phyloP scores from a whole-genome alignment of 37 sponge, comb jelly and placozoan genomes.

The Chondrilla cf. caribensis region DNA sequence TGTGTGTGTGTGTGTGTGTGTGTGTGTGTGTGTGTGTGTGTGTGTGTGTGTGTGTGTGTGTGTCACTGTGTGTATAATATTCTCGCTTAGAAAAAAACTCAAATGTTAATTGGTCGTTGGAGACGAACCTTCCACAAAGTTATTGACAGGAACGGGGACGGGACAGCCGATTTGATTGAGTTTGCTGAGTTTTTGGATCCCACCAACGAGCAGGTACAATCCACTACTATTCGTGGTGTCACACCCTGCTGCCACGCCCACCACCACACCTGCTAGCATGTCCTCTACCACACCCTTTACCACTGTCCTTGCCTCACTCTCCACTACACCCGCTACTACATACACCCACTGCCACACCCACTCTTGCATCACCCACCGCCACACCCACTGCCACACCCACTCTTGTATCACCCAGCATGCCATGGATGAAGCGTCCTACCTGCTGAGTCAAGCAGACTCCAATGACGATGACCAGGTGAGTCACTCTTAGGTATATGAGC shows the following conservation, averaged over 20 bases:
- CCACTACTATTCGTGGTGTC: too few relatives aligned
- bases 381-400: neutral
- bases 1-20: too few relatives aligned
- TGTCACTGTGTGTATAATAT: too few relatives aligned
- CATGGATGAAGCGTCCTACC: neutral
- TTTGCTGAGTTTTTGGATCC: slow-evolving; percentile 16
- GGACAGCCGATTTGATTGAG: neutral
- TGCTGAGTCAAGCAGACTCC: slow-evolving; percentile 10
- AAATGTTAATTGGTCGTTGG: neutral
- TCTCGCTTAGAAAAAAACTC: neutral
- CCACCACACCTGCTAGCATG: too few relatives aligned
- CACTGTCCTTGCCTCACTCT: too few relatives aligned
- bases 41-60: too few relatives aligned
- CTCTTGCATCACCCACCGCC: neutral
- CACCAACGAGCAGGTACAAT: neutral
- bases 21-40: too few relatives aligned
- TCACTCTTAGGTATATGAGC: too few relatives aligned
- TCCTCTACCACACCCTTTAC: too few relatives aligned
- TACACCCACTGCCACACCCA: neutral
- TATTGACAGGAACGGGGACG: slow-evolving; percentile 15
- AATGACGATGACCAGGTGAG: slow-evolving; percentile 4
- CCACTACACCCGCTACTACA: neutral
- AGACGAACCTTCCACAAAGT: slow-evolving; percentile 2
- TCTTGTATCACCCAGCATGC: slow-evolving; percentile 3
- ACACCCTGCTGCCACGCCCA: too few relatives aligned